These are phyloP conservation scores for Pantelozetes paolii DNA, from an alignment of 2,888 invertebrate species.

Conservation along the genomic window DNA sequence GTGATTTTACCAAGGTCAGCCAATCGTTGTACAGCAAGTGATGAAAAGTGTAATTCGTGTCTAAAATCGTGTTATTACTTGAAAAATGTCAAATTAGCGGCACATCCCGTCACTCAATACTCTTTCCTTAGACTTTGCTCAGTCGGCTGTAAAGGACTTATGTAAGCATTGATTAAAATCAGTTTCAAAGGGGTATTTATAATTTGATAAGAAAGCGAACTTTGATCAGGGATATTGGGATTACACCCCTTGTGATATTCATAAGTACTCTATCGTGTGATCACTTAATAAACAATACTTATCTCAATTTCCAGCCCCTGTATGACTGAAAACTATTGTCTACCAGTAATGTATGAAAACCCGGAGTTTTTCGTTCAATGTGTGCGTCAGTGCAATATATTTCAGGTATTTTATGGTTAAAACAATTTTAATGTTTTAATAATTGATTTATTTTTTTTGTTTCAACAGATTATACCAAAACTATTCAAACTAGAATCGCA, in stretches of 20 bases:
- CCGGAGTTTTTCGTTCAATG: not conserved
- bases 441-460: not conserved
- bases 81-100: no score
- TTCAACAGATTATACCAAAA: not conserved
- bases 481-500: not conserved
- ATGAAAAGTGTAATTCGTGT: no score
- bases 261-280: not conserved
- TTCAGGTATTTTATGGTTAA: not conserved
- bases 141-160: no score
- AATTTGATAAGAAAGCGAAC: no score
- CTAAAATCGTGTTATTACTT: no score
- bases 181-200: no score
- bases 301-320: not conserved
- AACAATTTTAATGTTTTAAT: not conserved
- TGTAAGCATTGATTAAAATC: no score
- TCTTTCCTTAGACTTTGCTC: no score
- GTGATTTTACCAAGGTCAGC: no score
- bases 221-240: no score
- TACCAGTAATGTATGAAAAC: not conserved
- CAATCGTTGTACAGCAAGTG: no score
- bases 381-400: not conserved
- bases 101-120: no score
- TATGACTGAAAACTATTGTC: not conserved
- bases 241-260: not conserved
- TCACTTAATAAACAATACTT: not conserved